These are phyloP conservation scores for Microtus ochrogaster DNA, from an alignment of 2,113 vertebrate species.

Conservation along the genomic window DNA sequence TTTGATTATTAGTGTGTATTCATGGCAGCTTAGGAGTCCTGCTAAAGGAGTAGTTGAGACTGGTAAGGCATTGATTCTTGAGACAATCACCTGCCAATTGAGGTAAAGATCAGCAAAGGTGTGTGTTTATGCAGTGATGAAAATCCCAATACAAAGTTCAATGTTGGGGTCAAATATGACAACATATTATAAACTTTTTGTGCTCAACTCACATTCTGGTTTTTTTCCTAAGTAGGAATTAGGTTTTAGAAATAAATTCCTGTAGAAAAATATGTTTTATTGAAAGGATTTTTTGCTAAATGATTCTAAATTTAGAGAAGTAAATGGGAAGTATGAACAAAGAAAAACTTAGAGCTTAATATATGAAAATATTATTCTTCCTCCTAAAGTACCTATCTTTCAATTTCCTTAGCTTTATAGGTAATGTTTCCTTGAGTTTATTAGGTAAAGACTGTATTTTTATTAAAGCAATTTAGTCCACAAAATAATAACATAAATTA, in stretches of 20 bases:
- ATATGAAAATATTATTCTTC: not conserved
- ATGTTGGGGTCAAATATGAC: not conserved
- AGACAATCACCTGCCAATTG: not conserved
- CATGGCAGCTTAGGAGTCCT: not conserved
- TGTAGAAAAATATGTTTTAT: not conserved
- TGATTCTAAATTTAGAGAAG: not conserved
- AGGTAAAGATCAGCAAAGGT: not conserved
- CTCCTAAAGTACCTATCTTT: not conserved
- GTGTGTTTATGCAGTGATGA: accelerated
- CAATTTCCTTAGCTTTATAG: not conserved
- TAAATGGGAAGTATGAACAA: not conserved
- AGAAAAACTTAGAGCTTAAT: not conserved
- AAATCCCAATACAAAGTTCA: not conserved
- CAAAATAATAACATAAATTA: not conserved
- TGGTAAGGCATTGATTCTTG: too few relatives aligned
- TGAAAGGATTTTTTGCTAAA: not conserved
- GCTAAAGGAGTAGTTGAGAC: accelerated
- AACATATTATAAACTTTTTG: too few relatives aligned
- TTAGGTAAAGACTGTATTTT: not conserved
- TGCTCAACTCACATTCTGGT: not conserved
- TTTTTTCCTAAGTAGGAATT: not conserved
- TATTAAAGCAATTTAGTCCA: not conserved
- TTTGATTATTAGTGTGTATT: not conserved
- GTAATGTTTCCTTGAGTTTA: not conserved
- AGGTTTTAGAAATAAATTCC: not conserved